Evolutionary conservation across 2,888 invertebrate species (phyloP).

Genomic region (Lasioglossum figueresi): DNA sequence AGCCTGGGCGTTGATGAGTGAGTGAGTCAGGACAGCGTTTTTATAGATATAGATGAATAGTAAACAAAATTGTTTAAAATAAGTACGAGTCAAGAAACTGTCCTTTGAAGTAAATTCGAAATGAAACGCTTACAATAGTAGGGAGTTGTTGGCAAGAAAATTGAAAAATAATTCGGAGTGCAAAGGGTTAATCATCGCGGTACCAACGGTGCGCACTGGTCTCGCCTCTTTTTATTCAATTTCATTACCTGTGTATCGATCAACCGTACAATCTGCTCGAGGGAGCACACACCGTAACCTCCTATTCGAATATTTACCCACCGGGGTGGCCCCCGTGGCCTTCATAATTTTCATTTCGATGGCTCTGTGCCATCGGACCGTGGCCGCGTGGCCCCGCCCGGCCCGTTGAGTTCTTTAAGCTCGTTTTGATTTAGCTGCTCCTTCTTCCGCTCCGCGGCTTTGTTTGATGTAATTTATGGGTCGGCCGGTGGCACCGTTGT

Average conservation of each 20-base stretch:
- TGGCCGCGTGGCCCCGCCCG: too few relatives aligned
- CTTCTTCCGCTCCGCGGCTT: constrained; percentile 57
- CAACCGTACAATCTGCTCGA: constrained; percentile 2
- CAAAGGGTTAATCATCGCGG: background rate
- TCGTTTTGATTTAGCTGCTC: constrained; percentile 59
- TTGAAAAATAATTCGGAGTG: too few relatives aligned
- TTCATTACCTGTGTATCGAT: background rate
- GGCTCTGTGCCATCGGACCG: constrained; percentile 35
- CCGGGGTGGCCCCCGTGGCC: background rate
- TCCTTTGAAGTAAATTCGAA: too few relatives aligned
- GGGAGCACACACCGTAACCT: background rate
- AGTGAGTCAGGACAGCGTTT: too few relatives aligned
- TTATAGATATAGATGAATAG: too few relatives aligned
- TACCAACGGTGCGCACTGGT: background rate
- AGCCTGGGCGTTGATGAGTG: too few relatives aligned
- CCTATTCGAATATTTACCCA: constrained; percentile 36
- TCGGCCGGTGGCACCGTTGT: background rate
- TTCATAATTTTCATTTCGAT: constrained; percentile 50
- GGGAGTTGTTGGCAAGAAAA: too few relatives aligned
- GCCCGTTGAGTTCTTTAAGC: constrained; percentile 41
- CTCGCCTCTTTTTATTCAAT: background rate
- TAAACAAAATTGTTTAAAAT: too few relatives aligned
- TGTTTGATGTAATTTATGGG: constrained; percentile 57
- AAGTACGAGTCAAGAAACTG: too few relatives aligned
- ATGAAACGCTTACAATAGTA: too few relatives aligned